A percentile compares a stretch with the other conserved stretches of the same genome.
Conservation (phyloP, 2,797 vertebrate genomes). For the Eidolon dupreanum region DNA sequence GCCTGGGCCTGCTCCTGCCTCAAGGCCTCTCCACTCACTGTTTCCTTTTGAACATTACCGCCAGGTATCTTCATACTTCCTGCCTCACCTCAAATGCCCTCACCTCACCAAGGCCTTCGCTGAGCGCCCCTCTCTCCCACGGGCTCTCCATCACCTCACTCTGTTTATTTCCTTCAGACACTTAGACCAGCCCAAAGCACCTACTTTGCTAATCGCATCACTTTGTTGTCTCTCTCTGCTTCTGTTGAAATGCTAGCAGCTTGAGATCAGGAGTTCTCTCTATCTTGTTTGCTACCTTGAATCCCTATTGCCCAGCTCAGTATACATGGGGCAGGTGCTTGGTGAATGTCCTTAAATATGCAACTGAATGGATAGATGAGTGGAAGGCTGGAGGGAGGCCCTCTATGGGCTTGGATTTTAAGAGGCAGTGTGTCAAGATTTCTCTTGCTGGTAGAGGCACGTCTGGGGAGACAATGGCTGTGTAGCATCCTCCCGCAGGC, state of each 20-base stretch:
- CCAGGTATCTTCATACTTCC: neutral
- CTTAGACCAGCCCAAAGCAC: neutral
- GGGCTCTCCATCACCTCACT: neutral
- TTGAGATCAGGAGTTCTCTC: neutral
- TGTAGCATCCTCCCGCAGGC: neutral
- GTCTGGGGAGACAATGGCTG: neutral
- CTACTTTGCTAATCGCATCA: neutral
- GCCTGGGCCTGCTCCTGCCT: neutral
- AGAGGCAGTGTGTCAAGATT: neutral
- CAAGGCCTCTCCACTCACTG: neutral
- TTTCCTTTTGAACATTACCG: neutral
- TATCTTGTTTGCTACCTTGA: neutral
- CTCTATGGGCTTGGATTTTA: neutral
- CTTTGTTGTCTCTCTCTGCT: neutral
- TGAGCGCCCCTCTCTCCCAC: accelerated
- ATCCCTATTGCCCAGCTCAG: neutral
- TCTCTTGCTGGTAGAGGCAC: neutral
- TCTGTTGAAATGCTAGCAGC: neutral
- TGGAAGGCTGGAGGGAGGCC: neutral
- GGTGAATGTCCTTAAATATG: accelerated
- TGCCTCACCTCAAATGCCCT: neutral
- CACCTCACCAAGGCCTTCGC: neutral
- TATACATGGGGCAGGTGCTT: neutral
- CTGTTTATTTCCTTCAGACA: neutral
- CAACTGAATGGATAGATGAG: neutral